Conservation (phyloP, 2,888 invertebrate species). For the Eulithis testata region DNA sequence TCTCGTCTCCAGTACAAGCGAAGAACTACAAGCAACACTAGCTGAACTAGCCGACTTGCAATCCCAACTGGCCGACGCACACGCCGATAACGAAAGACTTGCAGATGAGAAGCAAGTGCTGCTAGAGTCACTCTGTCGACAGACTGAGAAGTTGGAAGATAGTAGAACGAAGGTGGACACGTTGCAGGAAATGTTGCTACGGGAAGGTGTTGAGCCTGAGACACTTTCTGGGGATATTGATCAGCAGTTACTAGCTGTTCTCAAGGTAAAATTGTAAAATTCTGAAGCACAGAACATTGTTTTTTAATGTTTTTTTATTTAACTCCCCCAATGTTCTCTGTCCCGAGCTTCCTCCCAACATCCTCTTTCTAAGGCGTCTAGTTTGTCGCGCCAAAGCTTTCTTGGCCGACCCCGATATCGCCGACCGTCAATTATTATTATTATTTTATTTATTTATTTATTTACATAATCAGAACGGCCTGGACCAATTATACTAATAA, state of each 20-base stretch:
- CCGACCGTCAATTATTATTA: too few species aligned
- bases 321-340: too few species aligned
- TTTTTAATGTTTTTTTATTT: too few species aligned
- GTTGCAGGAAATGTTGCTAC: constrained; percentile 90
- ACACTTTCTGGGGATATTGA: constrained; percentile 89
- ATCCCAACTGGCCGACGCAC: constrained; percentile 93
- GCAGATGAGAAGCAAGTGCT: constrained; percentile 95
- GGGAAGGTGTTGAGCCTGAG: constrained; percentile 88
- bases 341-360: too few species aligned
- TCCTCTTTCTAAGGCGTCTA: too few species aligned
- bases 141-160: constrained; percentile 96
- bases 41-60: constrained; percentile 96
- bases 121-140: constrained; percentile 94
- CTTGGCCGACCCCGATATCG: too few species aligned
- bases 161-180: constrained; percentile 92
- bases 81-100: constrained; percentile 94
- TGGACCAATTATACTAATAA: too few species aligned
- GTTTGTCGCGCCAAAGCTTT: too few species aligned
- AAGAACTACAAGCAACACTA: constrained; percentile 96
- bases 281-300: too few species aligned
- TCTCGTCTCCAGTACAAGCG: constrained; percentile 89
- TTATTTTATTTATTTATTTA: too few species aligned
- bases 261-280: constrained; percentile 85
- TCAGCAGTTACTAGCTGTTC: constrained; percentile 92
- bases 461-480: too few species aligned